phyloP scores from a whole-genome alignment of 2,797 vertebrate species.

The Siniperca obscura region DNA sequence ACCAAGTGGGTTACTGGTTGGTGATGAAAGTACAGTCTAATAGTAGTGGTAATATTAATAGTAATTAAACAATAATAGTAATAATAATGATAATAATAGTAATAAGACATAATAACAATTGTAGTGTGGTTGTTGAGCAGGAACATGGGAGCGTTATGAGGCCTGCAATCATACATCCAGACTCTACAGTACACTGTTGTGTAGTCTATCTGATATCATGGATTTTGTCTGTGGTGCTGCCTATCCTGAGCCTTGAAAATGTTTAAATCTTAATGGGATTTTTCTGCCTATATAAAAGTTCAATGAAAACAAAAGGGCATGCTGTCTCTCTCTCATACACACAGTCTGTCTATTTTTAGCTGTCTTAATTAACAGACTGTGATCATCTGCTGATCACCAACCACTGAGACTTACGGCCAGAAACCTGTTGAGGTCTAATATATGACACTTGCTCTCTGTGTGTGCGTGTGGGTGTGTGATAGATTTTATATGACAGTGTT shows the following conservation, averaged over 20 bases:
- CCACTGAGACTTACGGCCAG: slow-evolving; percentile 53
- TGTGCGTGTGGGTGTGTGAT: slow-evolving; percentile 57
- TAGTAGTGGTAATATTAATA: no score
- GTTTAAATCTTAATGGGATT: not conserved
- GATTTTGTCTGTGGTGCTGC: not conserved
- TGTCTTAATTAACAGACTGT: slow-evolving; percentile 71
- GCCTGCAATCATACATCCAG: no score
- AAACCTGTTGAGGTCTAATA: slow-evolving; percentile 37
- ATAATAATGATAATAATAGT: no score
- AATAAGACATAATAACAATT: no score
- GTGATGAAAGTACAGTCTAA: no score
- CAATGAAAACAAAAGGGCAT: slow-evolving; percentile 21
- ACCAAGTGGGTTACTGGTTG: no score
- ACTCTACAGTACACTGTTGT: not conserved
- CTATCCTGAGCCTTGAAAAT: not conserved
- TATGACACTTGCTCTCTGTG: slow-evolving; percentile 23
- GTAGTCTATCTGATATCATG: not conserved
- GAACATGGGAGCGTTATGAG: no score
- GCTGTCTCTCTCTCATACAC: not conserved
- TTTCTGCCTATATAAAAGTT: not conserved
- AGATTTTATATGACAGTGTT: slow-evolving; percentile 74
- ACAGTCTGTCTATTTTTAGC: slow-evolving; percentile 68
- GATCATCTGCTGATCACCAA: slow-evolving; percentile 72
- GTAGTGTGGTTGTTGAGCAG: no score
- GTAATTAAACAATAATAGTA: no score